phyloP scores from a whole-genome alignment of 2,113 vertebrate species.

The Mustela nigripes region DNA sequence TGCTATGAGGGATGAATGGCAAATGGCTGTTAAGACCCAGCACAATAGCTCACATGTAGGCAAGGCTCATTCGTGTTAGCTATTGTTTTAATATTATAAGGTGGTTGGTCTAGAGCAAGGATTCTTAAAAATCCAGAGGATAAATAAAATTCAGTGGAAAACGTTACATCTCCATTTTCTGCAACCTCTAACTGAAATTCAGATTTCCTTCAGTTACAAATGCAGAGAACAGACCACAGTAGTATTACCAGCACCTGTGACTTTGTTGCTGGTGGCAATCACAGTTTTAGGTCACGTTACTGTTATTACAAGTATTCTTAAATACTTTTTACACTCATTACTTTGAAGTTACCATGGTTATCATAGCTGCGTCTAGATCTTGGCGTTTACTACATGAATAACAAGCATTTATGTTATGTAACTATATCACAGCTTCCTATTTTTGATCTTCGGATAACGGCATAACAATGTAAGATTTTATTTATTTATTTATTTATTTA shows the following conservation, averaged over 20 bases:
- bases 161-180: slow-evolving; percentile 57
- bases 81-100: slow-evolving; percentile 35
- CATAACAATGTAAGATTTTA: not conserved
- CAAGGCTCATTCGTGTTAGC: slow-evolving; percentile 31
- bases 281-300: slow-evolving; percentile 42
- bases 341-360: slow-evolving; percentile 31
- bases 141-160: slow-evolving; percentile 40
- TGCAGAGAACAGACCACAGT: slow-evolving; percentile 22
- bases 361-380: slow-evolving; percentile 5
- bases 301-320: slow-evolving; percentile 8
- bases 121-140: slow-evolving; percentile 33
- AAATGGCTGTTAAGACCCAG: slow-evolving; percentile 43
- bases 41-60: not conserved
- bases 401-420: slow-evolving; percentile 16
- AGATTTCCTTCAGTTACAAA: slow-evolving; percentile 25
- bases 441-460: not conserved
- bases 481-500: not conserved
- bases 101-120: not conserved
- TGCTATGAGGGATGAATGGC: not conserved
- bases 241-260: not conserved
- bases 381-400: slow-evolving; percentile 40
- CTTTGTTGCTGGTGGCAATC: slow-evolving; percentile 22
- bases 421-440: not conserved
- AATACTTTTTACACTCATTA: slow-evolving; percentile 39
- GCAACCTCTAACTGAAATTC: slow-evolving; percentile 28